These are phyloP conservation scores for Diprion similis DNA, from an alignment of 1,140 invertebrate genomes.

Conservation along the genomic window DNA sequence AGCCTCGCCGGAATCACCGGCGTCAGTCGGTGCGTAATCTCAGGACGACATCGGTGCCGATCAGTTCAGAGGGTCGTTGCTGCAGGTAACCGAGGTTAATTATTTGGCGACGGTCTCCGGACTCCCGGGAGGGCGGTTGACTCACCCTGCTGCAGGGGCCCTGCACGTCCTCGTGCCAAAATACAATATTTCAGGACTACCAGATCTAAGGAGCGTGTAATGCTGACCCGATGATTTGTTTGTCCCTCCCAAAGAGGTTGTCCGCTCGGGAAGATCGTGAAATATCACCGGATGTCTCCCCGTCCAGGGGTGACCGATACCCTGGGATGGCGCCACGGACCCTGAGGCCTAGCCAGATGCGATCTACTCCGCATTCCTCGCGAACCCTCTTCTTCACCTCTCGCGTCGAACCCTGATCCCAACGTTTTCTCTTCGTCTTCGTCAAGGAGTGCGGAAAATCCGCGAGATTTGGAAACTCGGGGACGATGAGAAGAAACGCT, in stretches of 20 bases:
- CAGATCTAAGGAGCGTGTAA: constrained; percentile 48
- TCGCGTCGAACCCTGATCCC: too few relatives aligned
- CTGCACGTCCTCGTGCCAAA: constrained; percentile 44
- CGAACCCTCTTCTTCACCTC: constrained; percentile 8
- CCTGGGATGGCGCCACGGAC: constrained; percentile 12
- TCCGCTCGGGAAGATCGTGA: constrained; percentile 30
- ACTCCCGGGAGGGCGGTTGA: constrained; percentile 19
- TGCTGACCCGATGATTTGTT: constrained; percentile 53
- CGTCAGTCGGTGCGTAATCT: neutral
- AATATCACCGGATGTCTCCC: constrained; percentile 45
- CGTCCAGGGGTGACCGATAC: constrained; percentile 34
- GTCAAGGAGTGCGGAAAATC: too few relatives aligned
- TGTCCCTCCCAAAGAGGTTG: constrained; percentile 39
- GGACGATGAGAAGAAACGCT: too few relatives aligned
- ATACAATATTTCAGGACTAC: constrained; percentile 49
- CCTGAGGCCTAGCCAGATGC: constrained; percentile 1
- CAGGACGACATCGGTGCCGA: neutral
- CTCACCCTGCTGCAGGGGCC: constrained; percentile 14
- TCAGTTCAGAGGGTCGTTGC: constrained; percentile 17
- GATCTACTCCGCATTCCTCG: constrained; percentile 27
- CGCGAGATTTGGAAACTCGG: too few relatives aligned
- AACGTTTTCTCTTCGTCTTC: too few relatives aligned
- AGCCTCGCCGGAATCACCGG: neutral
- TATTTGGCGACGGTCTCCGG: constrained; percentile 32
- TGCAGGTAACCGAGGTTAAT: constrained; percentile 31